phyloP scores from a whole-genome alignment of 1,140 invertebrate species.

The Metopolophium dirhodum region DNA sequence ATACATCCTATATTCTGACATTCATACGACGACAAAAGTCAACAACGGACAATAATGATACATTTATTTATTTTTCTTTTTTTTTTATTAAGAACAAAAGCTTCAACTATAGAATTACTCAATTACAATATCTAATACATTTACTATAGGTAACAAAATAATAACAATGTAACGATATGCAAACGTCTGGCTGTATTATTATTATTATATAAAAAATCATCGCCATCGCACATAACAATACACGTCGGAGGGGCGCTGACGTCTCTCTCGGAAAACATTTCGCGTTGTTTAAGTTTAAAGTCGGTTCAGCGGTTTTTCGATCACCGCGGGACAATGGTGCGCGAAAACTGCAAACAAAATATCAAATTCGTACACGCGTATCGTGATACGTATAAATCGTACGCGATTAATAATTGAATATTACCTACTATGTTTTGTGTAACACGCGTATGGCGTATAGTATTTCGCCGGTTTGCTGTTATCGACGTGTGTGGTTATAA shows the following conservation, averaged over 20 bases:
- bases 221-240: not conserved
- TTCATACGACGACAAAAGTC: not conserved
- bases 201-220: not conserved
- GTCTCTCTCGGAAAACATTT: not conserved
- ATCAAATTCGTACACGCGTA: not conserved
- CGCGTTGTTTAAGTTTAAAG: not conserved
- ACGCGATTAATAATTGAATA: not conserved
- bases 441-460: too few species aligned
- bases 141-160: not conserved
- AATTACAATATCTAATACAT: too few species aligned
- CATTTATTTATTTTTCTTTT: too few species aligned
- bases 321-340: not conserved
- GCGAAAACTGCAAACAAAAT: conserved; percentile 13
- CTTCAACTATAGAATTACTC: too few species aligned
- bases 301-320: conserved; percentile 13
- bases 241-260: not conserved
- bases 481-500: too few species aligned
- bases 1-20: too few species aligned
- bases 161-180: not conserved
- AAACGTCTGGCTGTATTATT: not conserved
- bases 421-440: too few species aligned
- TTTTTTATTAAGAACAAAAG: too few species aligned
- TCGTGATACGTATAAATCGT: not conserved
- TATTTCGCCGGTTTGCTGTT: too few species aligned
- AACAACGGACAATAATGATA: not conserved